Conservation (phyloP, 2,888 invertebrate genomes). For the Fragum sueziense region DNA sequence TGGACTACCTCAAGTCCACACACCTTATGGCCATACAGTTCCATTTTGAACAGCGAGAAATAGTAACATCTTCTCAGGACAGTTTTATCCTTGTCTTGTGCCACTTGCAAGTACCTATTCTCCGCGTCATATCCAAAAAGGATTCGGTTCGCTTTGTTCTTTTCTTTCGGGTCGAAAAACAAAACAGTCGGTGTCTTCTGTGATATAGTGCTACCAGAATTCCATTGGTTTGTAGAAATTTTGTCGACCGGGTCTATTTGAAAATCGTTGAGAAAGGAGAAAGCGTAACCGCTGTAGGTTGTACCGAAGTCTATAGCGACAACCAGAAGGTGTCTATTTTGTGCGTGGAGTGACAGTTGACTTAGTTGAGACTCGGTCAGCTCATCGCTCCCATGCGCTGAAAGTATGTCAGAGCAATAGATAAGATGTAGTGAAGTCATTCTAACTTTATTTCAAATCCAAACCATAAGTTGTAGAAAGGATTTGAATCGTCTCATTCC, state of each 20-base stretch:
- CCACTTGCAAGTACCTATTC: neutral
- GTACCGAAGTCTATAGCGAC: conserved; percentile 9
- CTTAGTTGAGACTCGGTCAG: too few relatives aligned
- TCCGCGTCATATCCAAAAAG: neutral
- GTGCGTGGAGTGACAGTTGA: too few relatives aligned
- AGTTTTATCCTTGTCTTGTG: conserved; percentile 4
- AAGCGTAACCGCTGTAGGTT: conserved; percentile 10
- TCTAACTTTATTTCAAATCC: too few relatives aligned
- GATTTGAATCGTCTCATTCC: too few relatives aligned
- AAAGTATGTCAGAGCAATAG: too few relatives aligned
- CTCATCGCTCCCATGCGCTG: too few relatives aligned
- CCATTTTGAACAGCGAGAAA: conserved; percentile 11
- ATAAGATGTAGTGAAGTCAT: too few relatives aligned
- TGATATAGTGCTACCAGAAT: neutral
- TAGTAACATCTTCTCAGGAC: neutral
- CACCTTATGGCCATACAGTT: conserved; percentile 6
- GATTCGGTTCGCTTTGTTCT: neutral
- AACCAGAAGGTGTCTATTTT: too few relatives aligned
- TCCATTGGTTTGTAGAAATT: neutral
- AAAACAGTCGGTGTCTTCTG: conserved; percentile 2
- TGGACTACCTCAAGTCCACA: too few relatives aligned
- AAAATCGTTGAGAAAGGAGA: neutral
- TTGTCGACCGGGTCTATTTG: conserved; percentile 4
- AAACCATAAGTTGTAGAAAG: too few relatives aligned
- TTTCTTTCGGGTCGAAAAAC: neutral